These are phyloP conservation scores for Panagrolaimus sp. DNA, from an alignment of 1,140 invertebrate genomes.

Conservation along the genomic window DNA sequence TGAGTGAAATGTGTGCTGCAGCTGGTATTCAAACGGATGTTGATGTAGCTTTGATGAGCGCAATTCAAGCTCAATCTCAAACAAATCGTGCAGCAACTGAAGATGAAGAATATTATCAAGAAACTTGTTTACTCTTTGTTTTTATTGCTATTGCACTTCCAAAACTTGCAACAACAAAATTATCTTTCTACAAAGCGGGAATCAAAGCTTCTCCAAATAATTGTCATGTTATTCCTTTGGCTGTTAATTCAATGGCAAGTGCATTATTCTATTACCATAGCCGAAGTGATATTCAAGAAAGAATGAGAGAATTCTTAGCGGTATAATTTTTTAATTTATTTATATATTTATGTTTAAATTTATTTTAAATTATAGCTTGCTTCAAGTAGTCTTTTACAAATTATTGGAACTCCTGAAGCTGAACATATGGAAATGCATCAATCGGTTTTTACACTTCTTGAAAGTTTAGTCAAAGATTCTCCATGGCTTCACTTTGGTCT, in stretches of 20 bases:
- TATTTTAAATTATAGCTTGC: conserved; percentile 44
- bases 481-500: conserved; percentile 52
- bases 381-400: conserved; percentile 51
- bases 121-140: conserved; percentile 92
- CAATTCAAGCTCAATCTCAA: conserved; percentile 75
- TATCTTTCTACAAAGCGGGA: conserved; percentile 67
- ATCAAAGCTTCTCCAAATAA: conserved; percentile 69
- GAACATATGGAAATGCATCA: conserved; percentile 36
- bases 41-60: conserved; percentile 83
- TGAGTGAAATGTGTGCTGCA: conserved; percentile 92
- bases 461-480: conserved; percentile 45
- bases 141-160: conserved; percentile 96
- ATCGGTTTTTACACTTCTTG: conserved; percentile 52
- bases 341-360: not conserved
- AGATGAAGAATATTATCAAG: conserved; percentile 76
- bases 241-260: conserved; percentile 89
- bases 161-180: conserved; percentile 82
- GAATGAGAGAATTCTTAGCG: conserved; percentile 96
- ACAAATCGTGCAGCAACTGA: conserved; percentile 61
- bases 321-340: conserved; percentile 59
- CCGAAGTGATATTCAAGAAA: conserved; percentile 86
- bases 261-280: conserved; percentile 91
- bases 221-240: conserved; percentile 89
- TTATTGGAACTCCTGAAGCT: conserved; percentile 29
- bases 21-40: conserved; percentile 85